Conservation (phyloP, 2,113 vertebrate genomes). For the Mastomys natalensis region DNA sequence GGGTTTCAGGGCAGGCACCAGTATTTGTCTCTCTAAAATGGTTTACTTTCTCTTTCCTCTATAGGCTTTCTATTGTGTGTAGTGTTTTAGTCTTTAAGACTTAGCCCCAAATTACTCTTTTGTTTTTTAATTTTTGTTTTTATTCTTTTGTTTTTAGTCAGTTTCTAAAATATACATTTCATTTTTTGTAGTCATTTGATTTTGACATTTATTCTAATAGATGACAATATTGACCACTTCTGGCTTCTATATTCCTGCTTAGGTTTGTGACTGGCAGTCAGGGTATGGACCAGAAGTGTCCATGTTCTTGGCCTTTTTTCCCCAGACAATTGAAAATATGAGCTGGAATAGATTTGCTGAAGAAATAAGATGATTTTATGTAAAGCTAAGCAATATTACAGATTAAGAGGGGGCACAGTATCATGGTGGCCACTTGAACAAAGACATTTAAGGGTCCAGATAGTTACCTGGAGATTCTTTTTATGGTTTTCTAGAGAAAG, state of each 20-base stretch:
- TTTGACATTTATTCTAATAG: conserved; percentile 12
- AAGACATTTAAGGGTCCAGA: not conserved
- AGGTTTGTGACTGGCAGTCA: not conserved
- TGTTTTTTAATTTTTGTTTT: not conserved
- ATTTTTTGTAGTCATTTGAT: not conserved
- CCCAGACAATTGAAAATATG: not conserved
- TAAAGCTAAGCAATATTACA: not conserved
- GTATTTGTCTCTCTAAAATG: not conserved
- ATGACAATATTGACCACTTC: not conserved
- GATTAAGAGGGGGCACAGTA: not conserved
- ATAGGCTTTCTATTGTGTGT: not conserved
- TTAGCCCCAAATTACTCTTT: not conserved
- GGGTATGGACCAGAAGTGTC: no score
- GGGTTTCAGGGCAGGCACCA: not conserved
- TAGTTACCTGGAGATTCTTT: not conserved
- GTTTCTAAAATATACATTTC: not conserved
- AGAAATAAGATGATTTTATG: not conserved
- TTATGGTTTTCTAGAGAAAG: not conserved
- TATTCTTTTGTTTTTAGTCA: not conserved
- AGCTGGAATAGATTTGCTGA: not conserved
- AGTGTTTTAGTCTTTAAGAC: not conserved
- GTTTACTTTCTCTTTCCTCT: not conserved
- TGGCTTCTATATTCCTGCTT: not conserved
- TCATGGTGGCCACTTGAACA: not conserved
- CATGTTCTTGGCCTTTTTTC: not conserved